A percentile compares a stretch with the other conserved stretches of the same genome.
Evolutionary conservation across 2,888 invertebrate species (phyloP).

Genomic region (Drosophila parthenogenetica): DNA sequence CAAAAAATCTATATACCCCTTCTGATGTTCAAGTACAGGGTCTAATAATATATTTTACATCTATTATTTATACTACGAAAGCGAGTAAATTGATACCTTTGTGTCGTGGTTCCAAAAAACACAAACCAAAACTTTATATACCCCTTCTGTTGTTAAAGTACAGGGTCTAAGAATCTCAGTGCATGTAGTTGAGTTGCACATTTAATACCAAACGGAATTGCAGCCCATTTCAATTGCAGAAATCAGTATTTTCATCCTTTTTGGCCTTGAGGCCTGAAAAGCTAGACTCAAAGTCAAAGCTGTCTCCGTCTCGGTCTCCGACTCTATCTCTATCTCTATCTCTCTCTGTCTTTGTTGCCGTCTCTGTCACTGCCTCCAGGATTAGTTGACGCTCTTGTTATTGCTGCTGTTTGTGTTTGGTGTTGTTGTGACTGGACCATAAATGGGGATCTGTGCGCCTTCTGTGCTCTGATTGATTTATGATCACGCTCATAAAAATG

Average conservation of each 20-base stretch:
- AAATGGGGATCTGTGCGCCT: slow-evolving; percentile 51
- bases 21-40: too few relatives aligned
- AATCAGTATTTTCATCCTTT: slow-evolving; percentile 26
- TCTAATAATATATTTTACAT: too few relatives aligned
- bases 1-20: too few relatives aligned
- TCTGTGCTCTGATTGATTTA: slow-evolving; percentile 76
- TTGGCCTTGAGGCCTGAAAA: slow-evolving; percentile 45
- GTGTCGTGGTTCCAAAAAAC: too few relatives aligned
- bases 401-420: background rate
- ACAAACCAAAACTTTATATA: background rate
- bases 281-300: too few relatives aligned
- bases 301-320: background rate
- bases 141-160: background rate
- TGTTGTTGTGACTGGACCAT: slow-evolving; percentile 31
- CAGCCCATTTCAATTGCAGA: slow-evolving; percentile 37
- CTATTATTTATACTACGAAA: too few relatives aligned
- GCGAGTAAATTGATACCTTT: too few relatives aligned
- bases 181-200: slow-evolving; percentile 13
- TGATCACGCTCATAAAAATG: slow-evolving; percentile 61
- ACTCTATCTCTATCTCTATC: background rate
- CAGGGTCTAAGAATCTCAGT: slow-evolving; percentile 2
- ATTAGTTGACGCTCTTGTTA: slow-evolving; percentile 36
- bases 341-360: background rate
- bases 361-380: slow-evolving; percentile 31
- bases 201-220: slow-evolving; percentile 30